These are phyloP conservation scores for Pangasianodon gigas DNA, from an alignment of 2,113 vertebrate genomes.

Conservation along the genomic window DNA sequence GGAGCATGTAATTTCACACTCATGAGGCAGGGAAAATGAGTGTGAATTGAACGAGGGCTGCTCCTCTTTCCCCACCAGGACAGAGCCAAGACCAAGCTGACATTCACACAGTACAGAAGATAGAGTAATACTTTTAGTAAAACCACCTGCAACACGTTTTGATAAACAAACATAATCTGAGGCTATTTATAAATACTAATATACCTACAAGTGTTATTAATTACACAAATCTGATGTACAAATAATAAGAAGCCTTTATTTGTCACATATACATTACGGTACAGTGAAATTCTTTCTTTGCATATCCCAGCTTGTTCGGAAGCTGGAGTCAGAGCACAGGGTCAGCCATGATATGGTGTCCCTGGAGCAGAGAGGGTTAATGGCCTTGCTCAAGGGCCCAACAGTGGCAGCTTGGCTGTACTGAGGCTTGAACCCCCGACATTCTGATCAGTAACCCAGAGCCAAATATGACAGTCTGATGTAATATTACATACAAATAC, in stretches of 20 bases:
- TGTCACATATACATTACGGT: not conserved
- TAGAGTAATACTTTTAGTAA: not conserved
- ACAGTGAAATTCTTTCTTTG: not conserved
- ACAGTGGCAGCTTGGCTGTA: not conserved
- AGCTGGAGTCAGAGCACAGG: not conserved
- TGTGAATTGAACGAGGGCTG: constrained; percentile 78
- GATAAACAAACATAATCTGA: constrained; percentile 3
- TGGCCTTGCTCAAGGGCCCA: too few relatives aligned
- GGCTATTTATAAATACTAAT: constrained; percentile 3
- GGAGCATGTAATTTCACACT: constrained; percentile 79
- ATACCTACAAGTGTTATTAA: constrained; percentile 11
- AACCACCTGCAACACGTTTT: not conserved
- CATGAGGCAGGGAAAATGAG: constrained; percentile 74
- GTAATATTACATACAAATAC: too few relatives aligned
- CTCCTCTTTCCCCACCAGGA: constrained; percentile 72
- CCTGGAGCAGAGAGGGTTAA: too few relatives aligned
- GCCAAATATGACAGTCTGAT: not conserved
- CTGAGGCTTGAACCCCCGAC: too few relatives aligned
- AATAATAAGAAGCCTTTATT: not conserved
- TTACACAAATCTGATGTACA: constrained; percentile 2
- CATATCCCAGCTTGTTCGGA: not conserved
- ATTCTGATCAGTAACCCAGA: not conserved
- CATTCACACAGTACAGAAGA: not conserved
- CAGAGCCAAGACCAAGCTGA: not conserved
- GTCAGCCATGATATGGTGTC: too few relatives aligned